phyloP scores from a whole-genome alignment of 1,140 invertebrate species.

The Drosophila virilis region DNA sequence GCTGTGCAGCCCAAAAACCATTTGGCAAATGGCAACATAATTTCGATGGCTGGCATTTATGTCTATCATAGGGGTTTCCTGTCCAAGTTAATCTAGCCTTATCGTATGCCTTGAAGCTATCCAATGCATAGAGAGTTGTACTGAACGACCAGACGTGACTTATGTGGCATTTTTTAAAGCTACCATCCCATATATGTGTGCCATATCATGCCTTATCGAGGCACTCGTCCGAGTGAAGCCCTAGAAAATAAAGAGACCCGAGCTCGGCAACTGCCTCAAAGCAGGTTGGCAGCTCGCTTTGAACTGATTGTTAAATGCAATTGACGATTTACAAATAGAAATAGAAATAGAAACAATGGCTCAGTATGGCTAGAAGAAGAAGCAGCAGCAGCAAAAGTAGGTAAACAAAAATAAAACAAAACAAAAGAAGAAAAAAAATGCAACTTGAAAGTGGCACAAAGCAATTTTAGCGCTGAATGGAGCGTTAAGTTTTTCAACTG shows the following conservation, averaged over 20 bases:
- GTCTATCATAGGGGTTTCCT: not conserved
- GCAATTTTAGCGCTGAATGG: conserved; percentile 80
- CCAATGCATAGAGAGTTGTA: not conserved
- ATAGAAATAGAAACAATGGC: conserved; percentile 25
- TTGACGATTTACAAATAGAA: conserved; percentile 47
- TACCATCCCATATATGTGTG: not conserved
- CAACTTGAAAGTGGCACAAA: conserved; percentile 76
- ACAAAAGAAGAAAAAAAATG: conserved; percentile 13
- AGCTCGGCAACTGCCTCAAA: conserved; percentile 17
- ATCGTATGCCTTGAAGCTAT: too few relatives aligned
- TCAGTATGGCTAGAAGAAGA: conserved; percentile 32
- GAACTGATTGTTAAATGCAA: conserved; percentile 45
- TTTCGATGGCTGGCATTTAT: conserved; percentile 27
- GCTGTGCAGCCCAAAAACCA: too few relatives aligned
- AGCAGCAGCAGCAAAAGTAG: conserved; percentile 44
- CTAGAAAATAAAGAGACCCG: not conserved
- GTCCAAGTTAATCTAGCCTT: not conserved
- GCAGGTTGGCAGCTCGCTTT: conserved; percentile 18
- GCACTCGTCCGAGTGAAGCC: not conserved
- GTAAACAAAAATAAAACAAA: conserved; percentile 18
- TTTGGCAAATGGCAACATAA: conserved; percentile 7
- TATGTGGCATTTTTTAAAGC: conserved; percentile 22
- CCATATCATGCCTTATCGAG: conserved; percentile 4
- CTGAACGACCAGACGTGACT: conserved; percentile 16
- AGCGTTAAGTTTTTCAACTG: conserved; percentile 80